Conservation (phyloP, 2,888 invertebrate genomes). For the Timema cristinae region DNA sequence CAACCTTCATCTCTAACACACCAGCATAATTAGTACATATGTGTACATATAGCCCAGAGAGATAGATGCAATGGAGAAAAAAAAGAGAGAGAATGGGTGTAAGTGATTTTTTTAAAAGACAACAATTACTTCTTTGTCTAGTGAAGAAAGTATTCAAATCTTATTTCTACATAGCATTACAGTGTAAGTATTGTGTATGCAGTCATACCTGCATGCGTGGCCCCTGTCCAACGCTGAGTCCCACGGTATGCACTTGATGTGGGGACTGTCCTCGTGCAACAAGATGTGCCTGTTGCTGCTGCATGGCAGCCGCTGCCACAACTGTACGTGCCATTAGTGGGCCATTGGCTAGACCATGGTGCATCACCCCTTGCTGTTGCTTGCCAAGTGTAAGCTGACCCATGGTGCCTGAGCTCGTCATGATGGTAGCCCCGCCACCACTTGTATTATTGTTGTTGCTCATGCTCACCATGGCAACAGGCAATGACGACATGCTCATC, state of each 20-base stretch:
- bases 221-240: conserved; percentile 43
- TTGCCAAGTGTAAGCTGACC: conserved; percentile 70
- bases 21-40: no score
- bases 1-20: no score
- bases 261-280: conserved; percentile 43
- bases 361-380: conserved; percentile 46
- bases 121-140: no score
- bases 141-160: no score
- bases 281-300: conserved; percentile 45
- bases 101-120: no score
- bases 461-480: conserved; percentile 19
- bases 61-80: no score
- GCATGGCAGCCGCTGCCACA: conserved; percentile 41
- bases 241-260: conserved; percentile 46
- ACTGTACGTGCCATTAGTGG: conserved; percentile 60
- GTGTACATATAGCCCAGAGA: no score
- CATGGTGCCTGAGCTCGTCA: no score
- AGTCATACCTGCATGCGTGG: conserved; percentile 48
- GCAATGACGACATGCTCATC: not conserved
- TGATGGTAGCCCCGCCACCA: conserved; percentile 40
- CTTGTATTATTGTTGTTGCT: conserved; percentile 22
- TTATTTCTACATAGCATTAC: no score
- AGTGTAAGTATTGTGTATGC: no score
- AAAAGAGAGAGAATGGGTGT: no score
- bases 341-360: conserved; percentile 69